A percentile compares a stretch with the other conserved stretches of the same genome.
phyloP scores from a whole-genome alignment of 2,113 vertebrate species.

The Xenopus borealis region DNA sequence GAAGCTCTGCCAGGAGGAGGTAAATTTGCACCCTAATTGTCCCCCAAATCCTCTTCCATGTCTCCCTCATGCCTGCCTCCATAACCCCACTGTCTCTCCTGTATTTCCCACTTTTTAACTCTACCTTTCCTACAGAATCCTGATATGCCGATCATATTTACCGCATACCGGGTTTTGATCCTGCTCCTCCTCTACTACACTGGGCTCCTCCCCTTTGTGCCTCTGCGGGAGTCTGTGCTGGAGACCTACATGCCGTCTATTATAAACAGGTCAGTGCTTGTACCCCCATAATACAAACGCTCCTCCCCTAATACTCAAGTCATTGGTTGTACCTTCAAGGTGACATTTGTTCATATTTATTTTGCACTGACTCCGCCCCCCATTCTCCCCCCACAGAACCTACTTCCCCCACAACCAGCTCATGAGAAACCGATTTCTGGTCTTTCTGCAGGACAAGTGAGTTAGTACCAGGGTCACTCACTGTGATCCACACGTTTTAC shows the following conservation, averaged over 20 bases:
- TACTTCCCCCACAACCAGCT: conserved; percentile 46
- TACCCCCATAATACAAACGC: background rate
- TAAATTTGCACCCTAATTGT: conserved; percentile 44
- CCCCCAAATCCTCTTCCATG: background rate
- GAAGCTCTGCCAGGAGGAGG: conserved; percentile 67
- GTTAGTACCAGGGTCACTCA: background rate
- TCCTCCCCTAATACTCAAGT: too few species aligned
- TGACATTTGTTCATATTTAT: too few species aligned
- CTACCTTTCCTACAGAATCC: conserved; percentile 61
- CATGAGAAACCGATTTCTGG: conserved; percentile 30
- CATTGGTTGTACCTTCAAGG: too few species aligned
- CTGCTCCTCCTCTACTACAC: conserved; percentile 74
- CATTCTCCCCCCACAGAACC: conserved; percentile 53
- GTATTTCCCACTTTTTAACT: background rate
- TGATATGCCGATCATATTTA: conserved; percentile 76
- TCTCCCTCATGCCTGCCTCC: background rate
- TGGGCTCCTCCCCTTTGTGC: conserved; percentile 77
- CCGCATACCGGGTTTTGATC: conserved; percentile 48
- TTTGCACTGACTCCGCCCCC: too few species aligned
- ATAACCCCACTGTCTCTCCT: background rate
- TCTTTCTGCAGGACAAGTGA: conserved; percentile 33
- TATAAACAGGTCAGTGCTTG: conserved; percentile 69
- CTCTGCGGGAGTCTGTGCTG: conserved; percentile 71
- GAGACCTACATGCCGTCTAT: conserved; percentile 73
- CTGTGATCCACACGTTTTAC: too few species aligned